These are phyloP conservation scores for Hiodon alosoides DNA, from an alignment of 2,113 vertebrate species.

Conservation along the genomic window DNA sequence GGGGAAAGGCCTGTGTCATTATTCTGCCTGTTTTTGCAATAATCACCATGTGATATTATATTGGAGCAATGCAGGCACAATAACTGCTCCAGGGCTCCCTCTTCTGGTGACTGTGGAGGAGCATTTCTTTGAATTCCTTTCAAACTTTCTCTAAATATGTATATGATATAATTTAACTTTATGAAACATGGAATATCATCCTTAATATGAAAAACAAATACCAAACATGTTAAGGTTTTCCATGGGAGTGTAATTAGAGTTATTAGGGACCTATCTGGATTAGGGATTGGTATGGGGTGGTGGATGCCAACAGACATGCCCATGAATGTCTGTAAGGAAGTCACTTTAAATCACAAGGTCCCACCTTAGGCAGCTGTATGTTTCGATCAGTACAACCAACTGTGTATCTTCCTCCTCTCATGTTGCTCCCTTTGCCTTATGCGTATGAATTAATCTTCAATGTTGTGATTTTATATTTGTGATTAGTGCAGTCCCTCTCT, in stretches of 20 bases:
- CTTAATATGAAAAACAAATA: too few species aligned
- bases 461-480: neutral
- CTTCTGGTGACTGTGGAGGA: slow-evolving; percentile 8
- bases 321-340: too few species aligned
- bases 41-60: neutral
- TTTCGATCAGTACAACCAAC: neutral
- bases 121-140: neutral
- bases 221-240: too few species aligned
- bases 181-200: too few species aligned
- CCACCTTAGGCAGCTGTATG: too few species aligned
- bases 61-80: neutral
- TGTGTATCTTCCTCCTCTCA: neutral
- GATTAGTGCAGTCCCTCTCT: neutral
- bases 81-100: neutral
- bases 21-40: slow-evolving; percentile 3
- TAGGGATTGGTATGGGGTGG: too few species aligned
- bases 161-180: too few species aligned
- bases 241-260: too few species aligned
- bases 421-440: neutral
- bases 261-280: too few species aligned
- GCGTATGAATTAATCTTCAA: neutral
- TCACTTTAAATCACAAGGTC: too few species aligned
- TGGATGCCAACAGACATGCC: too few species aligned
- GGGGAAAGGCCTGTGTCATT: slow-evolving; percentile 9
- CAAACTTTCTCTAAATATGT: too few species aligned